Evolutionary conservation across 2,797 vertebrate species (phyloP).

Genomic region (Gymnopithys bicolor): DNA sequence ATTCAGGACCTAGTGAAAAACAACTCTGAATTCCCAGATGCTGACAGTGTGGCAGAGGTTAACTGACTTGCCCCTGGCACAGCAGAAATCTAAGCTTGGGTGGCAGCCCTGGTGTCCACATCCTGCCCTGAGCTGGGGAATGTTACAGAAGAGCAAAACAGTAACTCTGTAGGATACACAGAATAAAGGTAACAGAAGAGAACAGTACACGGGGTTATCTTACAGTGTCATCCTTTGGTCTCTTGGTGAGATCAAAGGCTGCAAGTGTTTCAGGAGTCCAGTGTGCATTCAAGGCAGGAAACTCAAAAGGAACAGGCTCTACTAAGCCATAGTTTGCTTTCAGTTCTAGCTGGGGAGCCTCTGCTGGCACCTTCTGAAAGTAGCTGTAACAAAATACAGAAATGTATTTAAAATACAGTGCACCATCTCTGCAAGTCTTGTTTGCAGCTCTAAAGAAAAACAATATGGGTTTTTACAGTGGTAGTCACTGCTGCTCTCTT

Average conservation of each 20-base stretch:
- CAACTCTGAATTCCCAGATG: not conserved
- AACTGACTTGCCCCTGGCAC: not conserved
- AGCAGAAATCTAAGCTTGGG: not conserved
- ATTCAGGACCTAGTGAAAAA: not conserved
- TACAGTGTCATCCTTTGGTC: slow-evolving; percentile 92
- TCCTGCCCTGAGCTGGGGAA: not conserved
- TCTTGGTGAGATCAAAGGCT: slow-evolving; percentile 94
- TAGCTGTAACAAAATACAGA: slow-evolving; percentile 81
- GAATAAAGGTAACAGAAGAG: not conserved
- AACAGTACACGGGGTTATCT: not conserved
- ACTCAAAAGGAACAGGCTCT: slow-evolving; percentile 88
- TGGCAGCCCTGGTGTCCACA: not conserved
- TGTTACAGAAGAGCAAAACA: not conserved
- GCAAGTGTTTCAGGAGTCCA: slow-evolving; percentile 89
- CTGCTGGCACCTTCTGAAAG: slow-evolving; percentile 94
- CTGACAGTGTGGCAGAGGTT: not conserved
- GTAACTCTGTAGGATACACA: not conserved
- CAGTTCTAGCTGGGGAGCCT: slow-evolving; percentile 91
- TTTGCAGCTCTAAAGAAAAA: not conserved
- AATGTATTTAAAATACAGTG: not conserved
- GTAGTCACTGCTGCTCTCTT: not conserved
- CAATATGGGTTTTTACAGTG: not conserved
- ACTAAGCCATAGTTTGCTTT: slow-evolving; percentile 97
- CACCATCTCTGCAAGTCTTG: not conserved
- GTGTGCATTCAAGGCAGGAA: slow-evolving; percentile 83